phyloP scores from a whole-genome alignment of 2,888 invertebrate genomes.

The Pherbina coryleti region DNA sequence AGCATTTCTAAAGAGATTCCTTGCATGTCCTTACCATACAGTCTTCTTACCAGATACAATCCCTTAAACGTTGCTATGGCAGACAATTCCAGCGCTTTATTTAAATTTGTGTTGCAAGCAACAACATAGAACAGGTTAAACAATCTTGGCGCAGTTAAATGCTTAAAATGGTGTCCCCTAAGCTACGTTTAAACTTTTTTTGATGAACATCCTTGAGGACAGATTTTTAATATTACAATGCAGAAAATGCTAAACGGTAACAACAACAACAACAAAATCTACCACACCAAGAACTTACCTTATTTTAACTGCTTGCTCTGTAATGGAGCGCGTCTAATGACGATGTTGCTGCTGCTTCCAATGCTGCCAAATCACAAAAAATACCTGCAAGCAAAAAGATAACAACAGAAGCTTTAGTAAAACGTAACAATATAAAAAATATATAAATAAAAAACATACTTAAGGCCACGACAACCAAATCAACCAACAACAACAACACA shows the following conservation, averaged over 20 bases:
- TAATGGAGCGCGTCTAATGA: slow-evolving; percentile 39
- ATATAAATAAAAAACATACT: background rate
- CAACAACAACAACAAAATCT: background rate
- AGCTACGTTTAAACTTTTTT: too few species aligned
- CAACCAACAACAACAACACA: slow-evolving; percentile 10
- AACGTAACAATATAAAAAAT: background rate
- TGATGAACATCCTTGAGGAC: too few species aligned
- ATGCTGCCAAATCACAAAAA: slow-evolving; percentile 39
- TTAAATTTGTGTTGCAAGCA: too few species aligned
- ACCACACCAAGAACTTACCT: slow-evolving; percentile 28
- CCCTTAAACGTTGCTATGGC: too few species aligned
- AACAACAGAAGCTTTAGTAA: slow-evolving; percentile 19
- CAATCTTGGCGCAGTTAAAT: too few species aligned
- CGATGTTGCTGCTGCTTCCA: background rate
- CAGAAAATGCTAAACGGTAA: background rate
- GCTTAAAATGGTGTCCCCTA: too few species aligned
- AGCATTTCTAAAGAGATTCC: too few species aligned
- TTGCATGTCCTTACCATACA: too few species aligned
- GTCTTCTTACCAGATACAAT: too few species aligned
- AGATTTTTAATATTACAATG: too few species aligned
- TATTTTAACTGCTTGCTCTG: slow-evolving; percentile 19
- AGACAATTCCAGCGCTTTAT: too few species aligned
- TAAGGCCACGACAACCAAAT: background rate
- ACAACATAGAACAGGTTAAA: too few species aligned
- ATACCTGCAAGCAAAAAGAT: slow-evolving; percentile 42